phyloP scores from a whole-genome alignment of 2,888 invertebrate species.

The Caradrina clavipalpis region DNA sequence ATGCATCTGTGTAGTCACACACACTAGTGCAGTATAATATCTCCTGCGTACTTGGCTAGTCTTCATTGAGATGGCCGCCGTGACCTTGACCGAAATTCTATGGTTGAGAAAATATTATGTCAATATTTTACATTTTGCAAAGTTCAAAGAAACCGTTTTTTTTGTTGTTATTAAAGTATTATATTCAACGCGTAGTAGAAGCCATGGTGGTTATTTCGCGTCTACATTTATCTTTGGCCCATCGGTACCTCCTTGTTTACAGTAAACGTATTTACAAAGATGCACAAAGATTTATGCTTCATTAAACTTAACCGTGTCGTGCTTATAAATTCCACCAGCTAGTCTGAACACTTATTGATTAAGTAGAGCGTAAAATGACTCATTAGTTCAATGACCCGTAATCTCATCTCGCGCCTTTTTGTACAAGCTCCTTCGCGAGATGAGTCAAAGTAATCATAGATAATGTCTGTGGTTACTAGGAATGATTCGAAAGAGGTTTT shows the following conservation, averaged over 20 bases:
- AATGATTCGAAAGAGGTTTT: conserved; percentile 7
- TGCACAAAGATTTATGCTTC: conserved; percentile 41
- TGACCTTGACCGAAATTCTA: no score
- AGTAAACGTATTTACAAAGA: neutral
- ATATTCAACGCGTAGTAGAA: no score
- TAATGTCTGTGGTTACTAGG: conserved; percentile 15
- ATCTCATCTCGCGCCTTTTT: conserved; percentile 66
- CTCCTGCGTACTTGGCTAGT: no score
- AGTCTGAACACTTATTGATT: conserved; percentile 65
- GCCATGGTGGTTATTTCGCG: no score
- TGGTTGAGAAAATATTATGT: no score
- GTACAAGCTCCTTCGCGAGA: conserved; percentile 44
- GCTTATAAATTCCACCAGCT: conserved; percentile 50
- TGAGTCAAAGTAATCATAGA: conserved; percentile 40
- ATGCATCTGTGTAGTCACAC: no score
- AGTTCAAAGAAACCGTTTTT: no score
- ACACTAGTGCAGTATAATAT: no score
- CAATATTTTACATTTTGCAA: no score
- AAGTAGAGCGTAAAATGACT: conserved; percentile 84
- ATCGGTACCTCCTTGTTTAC: neutral
- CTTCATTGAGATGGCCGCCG: no score
- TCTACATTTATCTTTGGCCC: no score
- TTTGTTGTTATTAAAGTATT: no score
- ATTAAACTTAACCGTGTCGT: conserved; percentile 31
- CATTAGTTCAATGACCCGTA: conserved; percentile 82